phyloP scores from a whole-genome alignment of 2,113 vertebrate genomes.

The Chiloscyllium plagiosum region DNA sequence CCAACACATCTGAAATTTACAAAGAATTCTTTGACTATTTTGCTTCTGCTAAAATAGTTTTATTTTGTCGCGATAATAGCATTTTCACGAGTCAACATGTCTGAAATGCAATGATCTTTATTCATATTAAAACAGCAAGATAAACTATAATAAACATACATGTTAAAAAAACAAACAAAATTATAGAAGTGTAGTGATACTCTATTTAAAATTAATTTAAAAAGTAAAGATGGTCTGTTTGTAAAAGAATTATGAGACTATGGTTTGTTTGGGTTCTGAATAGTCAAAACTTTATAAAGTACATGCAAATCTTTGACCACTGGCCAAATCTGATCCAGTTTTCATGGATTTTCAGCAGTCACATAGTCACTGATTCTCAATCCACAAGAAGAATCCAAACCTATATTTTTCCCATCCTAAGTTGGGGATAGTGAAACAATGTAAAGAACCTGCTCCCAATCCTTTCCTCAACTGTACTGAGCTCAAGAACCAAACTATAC shows the following conservation, averaged over 20 bases:
- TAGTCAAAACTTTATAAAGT: not conserved
- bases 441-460: constrained; percentile 24
- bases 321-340: not conserved
- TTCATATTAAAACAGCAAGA: not conserved
- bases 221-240: not conserved
- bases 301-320: not conserved
- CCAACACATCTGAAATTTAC: not conserved
- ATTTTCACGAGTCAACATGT: not conserved
- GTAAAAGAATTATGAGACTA: not conserved
- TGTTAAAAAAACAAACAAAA: not conserved
- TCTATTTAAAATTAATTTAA: not conserved
- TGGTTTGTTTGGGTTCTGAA: not conserved
- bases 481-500: not conserved
- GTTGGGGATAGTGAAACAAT: not conserved
- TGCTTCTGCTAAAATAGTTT: not conserved
- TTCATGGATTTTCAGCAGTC: not conserved
- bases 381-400: not conserved
- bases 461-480: not conserved
- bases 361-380: not conserved
- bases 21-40: not conserved
- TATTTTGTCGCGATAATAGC: not conserved
- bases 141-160: not conserved
- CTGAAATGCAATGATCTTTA: not conserved
- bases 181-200: not conserved
- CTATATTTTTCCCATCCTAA: not conserved